Percentiles rank a stretch among this genome's conserved stretches.
These are phyloP conservation scores for Enhydra lutris DNA, from an alignment of 2,113 vertebrate genomes.

Conservation along the genomic window DNA sequence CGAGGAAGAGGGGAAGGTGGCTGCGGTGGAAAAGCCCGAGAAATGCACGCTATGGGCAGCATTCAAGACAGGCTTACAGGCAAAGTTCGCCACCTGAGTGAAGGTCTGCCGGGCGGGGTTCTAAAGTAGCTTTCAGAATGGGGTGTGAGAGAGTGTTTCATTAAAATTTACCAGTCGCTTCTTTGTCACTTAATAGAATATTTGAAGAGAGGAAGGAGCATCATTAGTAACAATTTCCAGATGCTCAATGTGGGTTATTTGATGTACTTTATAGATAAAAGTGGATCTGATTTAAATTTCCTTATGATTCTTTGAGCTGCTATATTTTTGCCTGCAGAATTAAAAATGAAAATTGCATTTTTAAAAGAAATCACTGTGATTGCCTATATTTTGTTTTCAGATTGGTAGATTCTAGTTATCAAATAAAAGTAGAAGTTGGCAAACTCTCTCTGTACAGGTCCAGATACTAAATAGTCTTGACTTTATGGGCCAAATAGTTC, in stretches of 20 bases:
- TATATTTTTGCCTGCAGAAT: slow-evolving; percentile 23
- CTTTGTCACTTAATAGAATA: not conserved
- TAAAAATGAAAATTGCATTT: slow-evolving; percentile 23
- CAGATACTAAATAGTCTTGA: not conserved
- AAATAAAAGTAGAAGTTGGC: not conserved
- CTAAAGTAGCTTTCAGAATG: not conserved
- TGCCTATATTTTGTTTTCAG: not conserved
- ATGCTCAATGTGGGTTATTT: not conserved
- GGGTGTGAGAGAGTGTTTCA: not conserved
- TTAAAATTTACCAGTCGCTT: slow-evolving; percentile 19
- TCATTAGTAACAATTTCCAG: not conserved
- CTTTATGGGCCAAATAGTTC: too few species aligned
- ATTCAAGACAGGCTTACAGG: too few species aligned
- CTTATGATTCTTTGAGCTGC: not conserved
- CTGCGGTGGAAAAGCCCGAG: not conserved
- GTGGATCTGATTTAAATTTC: not conserved
- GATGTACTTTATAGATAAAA: slow-evolving; percentile 23
- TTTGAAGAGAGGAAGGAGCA: slow-evolving; percentile 5
- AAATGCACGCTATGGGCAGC: fast-evolving
- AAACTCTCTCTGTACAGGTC: not conserved
- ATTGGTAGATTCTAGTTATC: not conserved
- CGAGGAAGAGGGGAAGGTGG: not conserved
- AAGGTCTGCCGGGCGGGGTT: not conserved
- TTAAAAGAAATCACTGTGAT: not conserved
- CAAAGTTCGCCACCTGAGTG: fast-evolving